These are phyloP conservation scores for Narcine bancroftii DNA, from an alignment of 2,113 vertebrate genomes.

Conservation along the genomic window DNA sequence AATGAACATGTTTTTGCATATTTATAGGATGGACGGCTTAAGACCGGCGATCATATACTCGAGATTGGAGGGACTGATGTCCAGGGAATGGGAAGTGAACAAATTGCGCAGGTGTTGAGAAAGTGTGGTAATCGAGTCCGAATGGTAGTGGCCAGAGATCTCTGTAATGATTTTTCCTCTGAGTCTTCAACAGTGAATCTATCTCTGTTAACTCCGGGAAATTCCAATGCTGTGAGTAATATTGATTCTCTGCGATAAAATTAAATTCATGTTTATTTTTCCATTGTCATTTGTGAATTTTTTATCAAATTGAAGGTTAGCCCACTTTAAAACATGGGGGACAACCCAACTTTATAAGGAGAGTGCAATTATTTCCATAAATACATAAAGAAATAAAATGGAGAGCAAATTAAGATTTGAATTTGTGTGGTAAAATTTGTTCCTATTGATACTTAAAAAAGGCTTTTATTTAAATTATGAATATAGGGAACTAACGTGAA, in stretches of 20 bases:
- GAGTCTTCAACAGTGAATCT: conserved; percentile 62
- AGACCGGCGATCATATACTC: conserved; percentile 87
- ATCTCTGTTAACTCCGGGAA: conserved; percentile 49
- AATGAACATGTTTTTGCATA: not conserved
- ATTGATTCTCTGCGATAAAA: not conserved
- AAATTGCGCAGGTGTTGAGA: conserved; percentile 84
- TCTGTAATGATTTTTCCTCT: conserved; percentile 45
- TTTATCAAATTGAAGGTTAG: not conserved
- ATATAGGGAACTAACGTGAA: not conserved
- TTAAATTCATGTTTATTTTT: not conserved
- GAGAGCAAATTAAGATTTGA: not conserved
- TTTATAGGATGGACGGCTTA: conserved; percentile 80
- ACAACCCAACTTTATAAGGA: not conserved
- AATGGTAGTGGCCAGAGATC: conserved; percentile 80
- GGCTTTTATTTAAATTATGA: not conserved
- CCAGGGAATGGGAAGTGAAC: conserved; percentile 79
- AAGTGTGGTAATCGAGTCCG: conserved; percentile 76
- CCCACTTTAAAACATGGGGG: not conserved
- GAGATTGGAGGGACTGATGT: conserved; percentile 79
- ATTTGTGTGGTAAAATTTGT: not conserved
- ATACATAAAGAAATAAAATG: not conserved
- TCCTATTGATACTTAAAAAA: not conserved
- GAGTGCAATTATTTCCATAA: not conserved
- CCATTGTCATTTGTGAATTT: not conserved
- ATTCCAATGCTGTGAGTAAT: conserved; percentile 51